Conservation (phyloP, 1,140 invertebrate genomes). For the Papilio helenus region DNA sequence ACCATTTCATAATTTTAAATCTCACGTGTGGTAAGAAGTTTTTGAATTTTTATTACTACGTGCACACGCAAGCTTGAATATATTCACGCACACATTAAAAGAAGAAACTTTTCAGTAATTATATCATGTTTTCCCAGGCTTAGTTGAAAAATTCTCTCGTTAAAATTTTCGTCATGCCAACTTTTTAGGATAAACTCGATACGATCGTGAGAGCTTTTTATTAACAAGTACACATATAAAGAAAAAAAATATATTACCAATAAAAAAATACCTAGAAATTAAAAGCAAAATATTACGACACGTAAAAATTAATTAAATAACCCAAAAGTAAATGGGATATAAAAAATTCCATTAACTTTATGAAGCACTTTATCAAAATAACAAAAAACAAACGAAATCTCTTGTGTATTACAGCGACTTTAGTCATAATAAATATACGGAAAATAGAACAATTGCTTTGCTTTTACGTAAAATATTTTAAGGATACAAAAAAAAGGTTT, state of each 20-base stretch:
- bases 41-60: neutral
- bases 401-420: neutral
- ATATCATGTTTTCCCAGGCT: slow-evolving; percentile 1
- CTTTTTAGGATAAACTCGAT: neutral
- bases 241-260: neutral
- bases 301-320: neutral
- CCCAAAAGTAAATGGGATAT: slow-evolving; percentile 12
- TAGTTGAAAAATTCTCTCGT: slow-evolving; percentile 9
- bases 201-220: slow-evolving; percentile 3
- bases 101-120: slow-evolving; percentile 13
- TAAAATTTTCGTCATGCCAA: slow-evolving; percentile 11
- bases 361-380: slow-evolving; percentile 15
- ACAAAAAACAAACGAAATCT: slow-evolving; percentile 14
- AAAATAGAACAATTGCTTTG: slow-evolving; percentile 13
- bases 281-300: slow-evolving; percentile 2
- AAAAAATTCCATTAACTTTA: slow-evolving; percentile 15
- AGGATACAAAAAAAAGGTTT: slow-evolving; percentile 12
- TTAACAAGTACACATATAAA: neutral
- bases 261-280: neutral
- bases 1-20: slow-evolving; percentile 19
- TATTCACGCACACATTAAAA: neutral
- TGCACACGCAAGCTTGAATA: neutral
- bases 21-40: slow-evolving; percentile 4
- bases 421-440: slow-evolving; percentile 10
- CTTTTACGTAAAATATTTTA: slow-evolving; percentile 15